Conservation (phyloP, 1,140 invertebrate species). For the Phymastichus coffea region DNA sequence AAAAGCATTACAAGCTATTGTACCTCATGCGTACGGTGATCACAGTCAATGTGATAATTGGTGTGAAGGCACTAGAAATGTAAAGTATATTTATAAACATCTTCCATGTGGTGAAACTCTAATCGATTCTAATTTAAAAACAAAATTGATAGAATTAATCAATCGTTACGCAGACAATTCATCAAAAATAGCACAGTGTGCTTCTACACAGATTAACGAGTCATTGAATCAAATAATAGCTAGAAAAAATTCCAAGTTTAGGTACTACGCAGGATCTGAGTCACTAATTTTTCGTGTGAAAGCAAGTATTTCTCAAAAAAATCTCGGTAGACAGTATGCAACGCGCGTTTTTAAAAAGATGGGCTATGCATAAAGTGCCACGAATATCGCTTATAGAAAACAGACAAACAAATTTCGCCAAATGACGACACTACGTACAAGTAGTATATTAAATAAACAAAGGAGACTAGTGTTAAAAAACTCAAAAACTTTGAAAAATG, state of each 20-base stretch:
- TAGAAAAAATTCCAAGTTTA: conserved; percentile 7
- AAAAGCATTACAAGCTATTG: conserved; percentile 24
- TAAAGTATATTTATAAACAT: conserved; percentile 21
- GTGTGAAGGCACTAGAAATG: conserved; percentile 20
- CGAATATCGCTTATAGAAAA: background rate
- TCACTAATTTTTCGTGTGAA: background rate
- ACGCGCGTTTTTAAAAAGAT: background rate
- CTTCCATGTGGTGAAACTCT: conserved; percentile 25
- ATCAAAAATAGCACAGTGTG: conserved; percentile 7
- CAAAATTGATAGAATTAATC: conserved; percentile 10
- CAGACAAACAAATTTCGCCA: background rate
- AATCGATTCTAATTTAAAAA: background rate
- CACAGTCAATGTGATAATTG: conserved; percentile 27
- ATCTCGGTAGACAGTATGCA: background rate
- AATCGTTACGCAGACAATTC: conserved; percentile 19
- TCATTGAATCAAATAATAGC: conserved; percentile 17
- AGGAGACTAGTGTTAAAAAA: background rate
- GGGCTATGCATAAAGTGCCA: background rate
- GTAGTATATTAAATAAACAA: background rate
- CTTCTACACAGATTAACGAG: conserved; percentile 24
- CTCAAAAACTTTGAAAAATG: no score
- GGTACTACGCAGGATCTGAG: background rate
- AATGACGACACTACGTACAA: background rate
- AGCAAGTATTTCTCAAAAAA: background rate
- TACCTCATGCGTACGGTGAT: conserved; percentile 31